Evolutionary conservation across 1,140 invertebrate species (phyloP).

Genomic region (Polyergus mexicanus): DNA sequence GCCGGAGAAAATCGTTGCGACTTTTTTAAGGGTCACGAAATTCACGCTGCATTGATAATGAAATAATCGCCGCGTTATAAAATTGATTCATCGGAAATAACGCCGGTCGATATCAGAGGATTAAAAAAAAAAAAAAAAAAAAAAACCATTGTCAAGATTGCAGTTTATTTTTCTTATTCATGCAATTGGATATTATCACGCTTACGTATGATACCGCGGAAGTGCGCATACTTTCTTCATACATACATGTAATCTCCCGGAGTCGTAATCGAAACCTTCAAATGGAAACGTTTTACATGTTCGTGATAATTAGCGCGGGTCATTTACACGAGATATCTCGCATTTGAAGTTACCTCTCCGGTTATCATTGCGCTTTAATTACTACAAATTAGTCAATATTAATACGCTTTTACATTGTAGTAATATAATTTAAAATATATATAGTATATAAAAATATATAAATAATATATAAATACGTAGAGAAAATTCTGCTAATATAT

Average conservation of each 20-base stretch:
- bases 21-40: constrained; percentile 41
- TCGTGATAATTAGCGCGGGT: constrained; percentile 32
- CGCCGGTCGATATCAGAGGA: neutral
- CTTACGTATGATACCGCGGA: neutral
- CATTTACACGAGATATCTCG: constrained; percentile 13
- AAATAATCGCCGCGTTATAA: neutral
- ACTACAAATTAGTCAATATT: neutral
- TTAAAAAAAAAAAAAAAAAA: neutral
- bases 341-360: neutral
- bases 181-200: neutral
- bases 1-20: constrained; percentile 61
- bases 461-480: too few species aligned
- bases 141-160: too few species aligned
- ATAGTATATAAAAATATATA: too few species aligned
- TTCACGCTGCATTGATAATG: neutral
- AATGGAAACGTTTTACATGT: constrained; percentile 29
- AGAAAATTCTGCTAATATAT: neutral
- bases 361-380: constrained; percentile 55
- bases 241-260: constrained; percentile 1
- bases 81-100: neutral
- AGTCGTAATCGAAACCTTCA: constrained; percentile 12
- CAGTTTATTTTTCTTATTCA: constrained; percentile 17
- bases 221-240: neutral
- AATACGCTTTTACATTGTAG: constrained; percentile 1
- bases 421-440: neutral